A percentile compares a stretch with the other conserved stretches of the same genome.
Evolutionary conservation across 23 tunicate genomes (phyloP).

Genomic region (Halocynthia aurantium): DNA sequence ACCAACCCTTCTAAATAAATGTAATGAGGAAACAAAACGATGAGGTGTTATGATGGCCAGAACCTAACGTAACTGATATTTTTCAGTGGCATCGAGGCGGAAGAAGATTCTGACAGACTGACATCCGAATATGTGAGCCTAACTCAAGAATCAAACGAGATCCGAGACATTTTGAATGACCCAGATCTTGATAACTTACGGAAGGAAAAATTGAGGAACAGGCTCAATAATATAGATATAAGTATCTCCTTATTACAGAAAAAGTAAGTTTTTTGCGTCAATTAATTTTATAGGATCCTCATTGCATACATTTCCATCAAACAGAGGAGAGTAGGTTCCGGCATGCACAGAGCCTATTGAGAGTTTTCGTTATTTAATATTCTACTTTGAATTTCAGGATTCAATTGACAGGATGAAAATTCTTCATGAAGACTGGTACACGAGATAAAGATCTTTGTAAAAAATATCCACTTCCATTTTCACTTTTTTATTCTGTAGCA

Average conservation of each 20-base stretch:
- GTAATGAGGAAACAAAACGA: neutral
- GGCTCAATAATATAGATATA: constrained; percentile 64
- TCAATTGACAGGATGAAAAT: no score
- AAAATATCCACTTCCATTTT: no score
- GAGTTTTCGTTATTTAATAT: no score
- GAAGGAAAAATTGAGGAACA: constrained; percentile 47
- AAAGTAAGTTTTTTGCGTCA: constrained; percentile 24
- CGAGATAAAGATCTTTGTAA: no score
- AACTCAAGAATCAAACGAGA: constrained; percentile 48
- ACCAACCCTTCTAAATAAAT: neutral
- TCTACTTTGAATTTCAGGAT: no score
- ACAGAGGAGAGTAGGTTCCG: no score
- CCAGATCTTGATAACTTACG: constrained; percentile 16
- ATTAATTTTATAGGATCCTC: no score
- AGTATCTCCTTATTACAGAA: constrained; percentile 63
- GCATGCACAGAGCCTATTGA: no score
- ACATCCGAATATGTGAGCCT: constrained; percentile 51
- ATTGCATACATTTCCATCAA: no score
- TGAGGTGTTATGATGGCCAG: constrained; percentile 27
- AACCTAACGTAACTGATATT: neutral
- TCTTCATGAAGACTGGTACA: no score
- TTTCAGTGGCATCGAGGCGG: neutral
- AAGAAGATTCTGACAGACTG: constrained; percentile 29
- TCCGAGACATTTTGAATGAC: constrained; percentile 11
- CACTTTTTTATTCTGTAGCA: no score